A percentile compares a stretch with the other conserved stretches of the same genome.
phyloP scores from a whole-genome alignment of 2,113 vertebrate genomes.

The Bubalus kerabau region DNA sequence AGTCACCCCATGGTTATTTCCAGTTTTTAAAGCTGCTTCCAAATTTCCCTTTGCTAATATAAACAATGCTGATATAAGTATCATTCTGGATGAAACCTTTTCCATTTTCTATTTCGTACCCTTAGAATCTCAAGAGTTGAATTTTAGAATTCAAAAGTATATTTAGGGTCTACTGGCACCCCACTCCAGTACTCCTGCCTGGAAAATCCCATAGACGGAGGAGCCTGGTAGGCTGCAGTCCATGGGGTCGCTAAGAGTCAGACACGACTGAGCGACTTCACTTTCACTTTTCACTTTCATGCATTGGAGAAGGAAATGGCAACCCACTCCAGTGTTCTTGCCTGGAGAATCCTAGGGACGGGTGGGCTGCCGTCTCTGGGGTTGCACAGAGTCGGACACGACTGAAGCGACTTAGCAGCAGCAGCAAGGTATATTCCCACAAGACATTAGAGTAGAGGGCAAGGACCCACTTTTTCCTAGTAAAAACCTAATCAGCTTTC shows the following conservation, averaged over 20 bases:
- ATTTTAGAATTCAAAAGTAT: not conserved
- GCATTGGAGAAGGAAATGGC: too few species aligned
- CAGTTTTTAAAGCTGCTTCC: not conserved
- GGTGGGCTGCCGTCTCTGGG: too few species aligned
- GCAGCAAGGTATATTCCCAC: not conserved
- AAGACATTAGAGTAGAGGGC: not conserved
- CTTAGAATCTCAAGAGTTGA: not conserved
- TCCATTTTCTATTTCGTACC: not conserved
- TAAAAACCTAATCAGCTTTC: not conserved
- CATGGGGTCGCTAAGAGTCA: too few species aligned
- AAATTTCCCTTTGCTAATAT: not conserved
- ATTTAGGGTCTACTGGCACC: not conserved
- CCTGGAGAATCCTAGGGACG: too few species aligned
- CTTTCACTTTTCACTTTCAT: too few species aligned
- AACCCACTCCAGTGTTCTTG: too few species aligned
- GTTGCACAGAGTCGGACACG: too few species aligned
- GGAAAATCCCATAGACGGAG: too few species aligned
- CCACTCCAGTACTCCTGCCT: too few species aligned
- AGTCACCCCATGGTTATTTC: not conserved
- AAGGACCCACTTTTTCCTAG: not conserved
- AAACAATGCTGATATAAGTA: not conserved
- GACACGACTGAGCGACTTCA: too few species aligned
- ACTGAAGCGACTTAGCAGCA: too few species aligned
- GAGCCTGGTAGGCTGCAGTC: too few species aligned
- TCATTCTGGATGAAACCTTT: not conserved